Percentiles rank a stretch among this genome's conserved stretches.
Conservation (phyloP, 2,113 vertebrate species). For the Callopanchax toddi region DNA sequence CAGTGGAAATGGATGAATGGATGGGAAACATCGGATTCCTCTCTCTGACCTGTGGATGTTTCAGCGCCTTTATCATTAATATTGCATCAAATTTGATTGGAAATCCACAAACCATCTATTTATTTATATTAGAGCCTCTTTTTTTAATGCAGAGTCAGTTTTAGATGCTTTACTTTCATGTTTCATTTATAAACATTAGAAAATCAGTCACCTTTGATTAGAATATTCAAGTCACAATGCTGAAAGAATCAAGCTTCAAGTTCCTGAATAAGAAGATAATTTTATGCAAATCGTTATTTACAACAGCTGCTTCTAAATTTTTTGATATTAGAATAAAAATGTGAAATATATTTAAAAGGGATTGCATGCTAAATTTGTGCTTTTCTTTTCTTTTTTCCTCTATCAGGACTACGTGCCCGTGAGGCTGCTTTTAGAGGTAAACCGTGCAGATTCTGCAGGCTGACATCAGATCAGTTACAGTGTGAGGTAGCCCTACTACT, state of each 20-base stretch:
- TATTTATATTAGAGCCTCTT: background rate
- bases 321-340: slow-evolving; percentile 1
- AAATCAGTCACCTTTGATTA: slow-evolving; percentile 11
- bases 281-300: slow-evolving; percentile 57
- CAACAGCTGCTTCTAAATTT: slow-evolving; percentile 49
- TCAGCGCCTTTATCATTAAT: slow-evolving; percentile 48
- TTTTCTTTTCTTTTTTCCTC: slow-evolving; percentile 69
- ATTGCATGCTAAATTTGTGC: slow-evolving; percentile 3
- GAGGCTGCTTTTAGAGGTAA: background rate
- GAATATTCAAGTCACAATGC: slow-evolving; percentile 4
- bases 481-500: slow-evolving; percentile 48
- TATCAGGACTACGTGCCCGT: slow-evolving; percentile 3
- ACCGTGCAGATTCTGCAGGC: background rate
- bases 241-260: background rate
- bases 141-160: too few species aligned
- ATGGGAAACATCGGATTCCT: too few species aligned
- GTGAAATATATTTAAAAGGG: slow-evolving; percentile 6
- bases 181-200: slow-evolving; percentile 12
- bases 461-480: slow-evolving; percentile 41
- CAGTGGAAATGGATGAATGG: background rate
- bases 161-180: background rate
- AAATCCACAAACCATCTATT: slow-evolving; percentile 6
- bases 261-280: slow-evolving; percentile 43
- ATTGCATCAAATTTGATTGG: slow-evolving; percentile 60
- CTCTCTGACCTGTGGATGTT: too few species aligned